These are phyloP conservation scores for Phrynocephalus forsythii DNA, from an alignment of 2,797 vertebrate genomes.

Conservation along the genomic window DNA sequence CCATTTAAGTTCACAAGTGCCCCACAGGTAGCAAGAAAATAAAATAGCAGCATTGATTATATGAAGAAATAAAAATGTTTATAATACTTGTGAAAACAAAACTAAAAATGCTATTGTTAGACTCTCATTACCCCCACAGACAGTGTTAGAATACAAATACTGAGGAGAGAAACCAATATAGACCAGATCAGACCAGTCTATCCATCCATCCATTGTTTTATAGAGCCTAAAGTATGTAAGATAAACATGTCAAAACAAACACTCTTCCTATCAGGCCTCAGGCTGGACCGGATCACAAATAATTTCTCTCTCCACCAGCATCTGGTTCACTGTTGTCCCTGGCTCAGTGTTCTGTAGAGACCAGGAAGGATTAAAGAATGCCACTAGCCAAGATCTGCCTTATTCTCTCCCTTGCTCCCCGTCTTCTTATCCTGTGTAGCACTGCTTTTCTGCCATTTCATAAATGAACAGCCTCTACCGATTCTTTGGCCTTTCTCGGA, in stretches of 20 bases:
- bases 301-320: constrained; percentile 55
- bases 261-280: constrained; percentile 35
- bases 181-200: background rate
- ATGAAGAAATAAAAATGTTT: no score
- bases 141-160: background rate
- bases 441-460: constrained; percentile 61
- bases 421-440: constrained; percentile 44
- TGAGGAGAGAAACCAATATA: no score
- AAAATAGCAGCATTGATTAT: no score
- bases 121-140: no score
- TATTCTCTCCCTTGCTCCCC: constrained; percentile 27
- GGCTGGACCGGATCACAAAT: constrained; percentile 48
- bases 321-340: constrained; percentile 63
- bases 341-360: constrained; percentile 61
- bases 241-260: background rate
- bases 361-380: constrained; percentile 64
- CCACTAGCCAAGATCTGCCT: constrained; percentile 66
- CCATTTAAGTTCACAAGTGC: no score
- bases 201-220: background rate
- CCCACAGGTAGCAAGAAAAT: no score
- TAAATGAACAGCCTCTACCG: constrained; percentile 59
- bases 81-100: no score
- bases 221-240: constrained; percentile 34
- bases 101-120: no score
- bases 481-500: constrained; percentile 40